Base-by-base conservation (phyloP, 2,113 vertebrate species). In the Sardina pilchardus region DNA sequence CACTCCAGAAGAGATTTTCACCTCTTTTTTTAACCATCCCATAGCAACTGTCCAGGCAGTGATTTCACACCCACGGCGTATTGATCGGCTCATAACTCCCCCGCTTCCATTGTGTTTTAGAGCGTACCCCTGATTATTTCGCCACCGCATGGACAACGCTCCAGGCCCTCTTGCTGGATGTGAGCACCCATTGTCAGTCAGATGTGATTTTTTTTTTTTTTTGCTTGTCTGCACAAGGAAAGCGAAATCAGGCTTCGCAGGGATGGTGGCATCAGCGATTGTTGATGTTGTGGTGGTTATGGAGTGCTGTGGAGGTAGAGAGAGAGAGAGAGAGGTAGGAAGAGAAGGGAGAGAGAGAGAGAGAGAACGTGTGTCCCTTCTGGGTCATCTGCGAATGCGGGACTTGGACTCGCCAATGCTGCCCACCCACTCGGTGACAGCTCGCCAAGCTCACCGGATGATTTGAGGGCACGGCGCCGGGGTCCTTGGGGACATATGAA, bases 11-110 rank as follows among this genome's bases (percentile, higher is more conserved):
- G n/a, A n/a, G 63, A 71, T 71, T 59, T 84, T 83, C 50, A 81
- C 59, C 56, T 44, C 9, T 63, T 6, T 8, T 7, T 47, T 63
- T 21, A 80, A 80, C 17, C 59, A 48, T 36, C 47, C 50, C 44
- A 56, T 81, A 67, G 26, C 81, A 81, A 59, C 86, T 67, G 59
- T 34, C 63, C 67, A 48, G 75, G 83, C 81, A 81, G 39, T 21
- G 21, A 71, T 81, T 83, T 86, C 53, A 83, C 81, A 80, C 84
- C 82, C 26, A 36, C 86, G 63, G 81, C 10, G 8, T 87, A 87
- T 84, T 81, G 86, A 87, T 84, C 83, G 50, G 42, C 53, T 67
- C 34, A 83, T 43, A 36, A 81, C 48, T 78, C 71, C 71, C 34
- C 71, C 71, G 34, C 71, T 78, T 34, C 26, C 71, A 78, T 78